Conservation (phyloP, 1,140 invertebrate genomes). For the Lutraria rhynchaena region DNA sequence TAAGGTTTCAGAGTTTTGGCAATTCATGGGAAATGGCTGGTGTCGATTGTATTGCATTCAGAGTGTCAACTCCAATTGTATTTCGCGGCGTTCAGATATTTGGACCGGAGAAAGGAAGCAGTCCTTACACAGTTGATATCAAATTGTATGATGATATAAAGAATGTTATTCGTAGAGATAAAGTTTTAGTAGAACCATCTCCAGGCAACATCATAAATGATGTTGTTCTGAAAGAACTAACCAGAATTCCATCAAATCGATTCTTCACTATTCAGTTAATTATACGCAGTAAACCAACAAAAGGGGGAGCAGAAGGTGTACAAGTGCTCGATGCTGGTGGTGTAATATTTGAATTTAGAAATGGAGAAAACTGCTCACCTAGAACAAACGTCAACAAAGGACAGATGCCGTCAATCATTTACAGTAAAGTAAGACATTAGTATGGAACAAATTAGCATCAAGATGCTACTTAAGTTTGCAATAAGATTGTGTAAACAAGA, state of each 20-base stretch:
- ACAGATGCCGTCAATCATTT: constrained; percentile 43
- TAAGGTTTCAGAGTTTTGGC: constrained; percentile 16
- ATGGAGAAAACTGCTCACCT: constrained; percentile 28
- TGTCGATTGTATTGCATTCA: constrained; percentile 40
- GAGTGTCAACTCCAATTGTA: constrained; percentile 17
- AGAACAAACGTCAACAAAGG: constrained; percentile 36
- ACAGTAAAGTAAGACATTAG: constrained; percentile 20
- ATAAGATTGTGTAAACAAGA: too few species aligned
- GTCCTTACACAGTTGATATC: constrained; percentile 6
- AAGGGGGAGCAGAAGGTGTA: constrained; percentile 29
- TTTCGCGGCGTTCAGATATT: constrained; percentile 38
- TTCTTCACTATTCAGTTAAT: constrained; percentile 13
- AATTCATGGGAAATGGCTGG: constrained; percentile 26
- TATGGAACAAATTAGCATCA: too few species aligned
- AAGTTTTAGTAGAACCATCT: neutral
- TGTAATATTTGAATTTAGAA: constrained; percentile 24
- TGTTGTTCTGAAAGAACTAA: constrained; percentile 5
- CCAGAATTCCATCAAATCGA: neutral
- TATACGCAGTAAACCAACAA: constrained; percentile 17
- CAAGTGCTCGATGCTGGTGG: neutral
- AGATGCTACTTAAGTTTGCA: too few species aligned
- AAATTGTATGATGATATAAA: constrained; percentile 24
- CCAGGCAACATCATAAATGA: neutral
- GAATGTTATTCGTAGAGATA: neutral
- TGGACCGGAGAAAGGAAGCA: constrained; percentile 4